phyloP scores from a whole-genome alignment of 2,888 invertebrate species.

The Sphaerophoria taeniata region DNA sequence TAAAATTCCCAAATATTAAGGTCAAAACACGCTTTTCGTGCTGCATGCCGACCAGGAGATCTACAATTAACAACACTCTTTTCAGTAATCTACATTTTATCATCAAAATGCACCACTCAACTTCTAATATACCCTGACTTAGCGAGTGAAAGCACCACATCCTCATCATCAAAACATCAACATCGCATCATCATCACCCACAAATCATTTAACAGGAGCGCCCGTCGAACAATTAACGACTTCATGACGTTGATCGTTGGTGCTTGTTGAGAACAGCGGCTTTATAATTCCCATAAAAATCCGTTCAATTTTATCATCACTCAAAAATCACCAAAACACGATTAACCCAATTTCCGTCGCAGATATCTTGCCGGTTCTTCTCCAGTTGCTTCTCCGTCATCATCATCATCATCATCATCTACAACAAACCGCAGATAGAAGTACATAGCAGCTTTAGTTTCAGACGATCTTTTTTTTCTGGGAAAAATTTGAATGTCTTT shows the following conservation, averaged over 20 bases:
- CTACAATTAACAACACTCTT: conserved; percentile 26
- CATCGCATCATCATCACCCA: conserved; percentile 31
- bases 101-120: conserved; percentile 1
- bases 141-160: conserved; percentile 60
- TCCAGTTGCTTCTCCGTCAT: too few species aligned
- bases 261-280: not conserved
- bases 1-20: conserved; percentile 37
- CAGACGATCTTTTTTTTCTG: too few species aligned
- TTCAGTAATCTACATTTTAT: conserved; percentile 22
- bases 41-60: not conserved
- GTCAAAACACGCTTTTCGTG: conserved; percentile 39
- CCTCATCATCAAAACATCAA: conserved; percentile 35
- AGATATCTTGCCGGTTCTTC: not conserved
- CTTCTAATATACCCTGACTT: not conserved
- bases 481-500: too few species aligned
- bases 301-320: conserved; percentile 66
- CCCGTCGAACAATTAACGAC: conserved; percentile 28
- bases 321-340: conserved; percentile 71
- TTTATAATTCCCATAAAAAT: conserved; percentile 51
- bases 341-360: conserved; percentile 62
- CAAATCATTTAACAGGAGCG: conserved; percentile 57
- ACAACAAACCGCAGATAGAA: too few species aligned
- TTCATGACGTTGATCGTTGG: conserved; percentile 31
- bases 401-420: too few species aligned
- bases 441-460: too few species aligned